Evolutionary conservation across 2,797 vertebrate genomes (phyloP).

Genomic region (Otolemur crassicaudatus): DNA sequence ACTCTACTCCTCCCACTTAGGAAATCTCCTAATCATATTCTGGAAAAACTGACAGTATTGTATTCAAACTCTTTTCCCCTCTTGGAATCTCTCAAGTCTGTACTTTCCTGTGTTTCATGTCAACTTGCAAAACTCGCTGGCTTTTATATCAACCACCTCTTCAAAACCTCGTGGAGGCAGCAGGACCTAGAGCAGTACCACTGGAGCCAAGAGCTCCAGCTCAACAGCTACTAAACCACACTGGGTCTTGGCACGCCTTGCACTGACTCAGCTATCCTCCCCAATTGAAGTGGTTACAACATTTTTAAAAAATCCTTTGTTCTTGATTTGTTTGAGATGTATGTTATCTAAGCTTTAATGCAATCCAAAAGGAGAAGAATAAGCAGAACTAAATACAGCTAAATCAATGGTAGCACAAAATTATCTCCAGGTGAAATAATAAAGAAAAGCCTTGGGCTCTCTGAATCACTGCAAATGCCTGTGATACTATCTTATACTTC

Average conservation of each 20-base stretch:
- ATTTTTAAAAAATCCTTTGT: slow-evolving; percentile 55
- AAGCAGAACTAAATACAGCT: not conserved
- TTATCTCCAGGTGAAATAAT: slow-evolving; percentile 49
- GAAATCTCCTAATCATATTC: not conserved
- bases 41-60: slow-evolving; percentile 12
- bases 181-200: not conserved
- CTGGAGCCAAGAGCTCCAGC: not conserved
- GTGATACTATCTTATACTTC: not conserved
- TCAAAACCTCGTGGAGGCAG: not conserved
- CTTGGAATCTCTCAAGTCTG: not conserved
- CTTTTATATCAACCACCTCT: not conserved
- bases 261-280: slow-evolving; percentile 52
- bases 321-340: slow-evolving; percentile 51
- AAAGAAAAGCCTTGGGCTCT: slow-evolving; percentile 3
- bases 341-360: slow-evolving; percentile 46
- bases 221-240: not conserved
- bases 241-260: slow-evolving; percentile 10
- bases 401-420: slow-evolving; percentile 33
- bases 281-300: slow-evolving; percentile 31
- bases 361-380: slow-evolving; percentile 18
- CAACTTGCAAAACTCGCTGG: not conserved
- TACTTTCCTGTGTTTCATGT: not conserved
- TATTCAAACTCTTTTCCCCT: not conserved
- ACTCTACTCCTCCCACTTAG: not conserved
- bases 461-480: not conserved